phyloP scores from a whole-genome alignment of 2,888 invertebrate genomes.

The Theretra japonica region DNA sequence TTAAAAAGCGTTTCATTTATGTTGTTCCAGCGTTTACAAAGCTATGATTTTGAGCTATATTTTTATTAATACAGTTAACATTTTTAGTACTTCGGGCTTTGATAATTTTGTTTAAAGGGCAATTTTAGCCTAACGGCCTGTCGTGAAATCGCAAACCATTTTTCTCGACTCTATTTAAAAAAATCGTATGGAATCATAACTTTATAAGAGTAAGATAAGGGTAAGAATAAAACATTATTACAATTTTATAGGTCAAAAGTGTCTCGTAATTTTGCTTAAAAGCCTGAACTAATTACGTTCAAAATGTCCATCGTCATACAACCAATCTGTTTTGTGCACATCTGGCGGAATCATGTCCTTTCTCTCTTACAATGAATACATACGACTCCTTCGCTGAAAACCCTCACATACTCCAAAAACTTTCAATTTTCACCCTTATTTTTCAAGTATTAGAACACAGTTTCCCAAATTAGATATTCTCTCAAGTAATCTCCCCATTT shows the following conservation, averaged over 20 bases:
- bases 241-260: not conserved
- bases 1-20: too few species aligned
- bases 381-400: conserved; percentile 1
- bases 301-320: conserved; percentile 15
- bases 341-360: conserved; percentile 31
- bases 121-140: too few species aligned
- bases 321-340: conserved; percentile 28
- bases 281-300: not conserved
- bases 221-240: too few species aligned
- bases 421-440: not conserved
- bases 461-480: not conserved
- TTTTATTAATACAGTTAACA: too few species aligned
- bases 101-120: too few species aligned
- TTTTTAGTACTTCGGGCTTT: too few species aligned
- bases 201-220: too few species aligned
- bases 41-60: too few species aligned
- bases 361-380: conserved; percentile 30
- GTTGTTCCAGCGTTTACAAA: too few species aligned
- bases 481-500: conserved; percentile 38
- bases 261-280: not conserved
- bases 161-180: too few species aligned
- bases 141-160: too few species aligned
- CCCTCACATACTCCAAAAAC: not conserved
- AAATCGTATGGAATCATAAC: too few species aligned
- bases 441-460: not conserved